Evolutionary conservation across 2,797 vertebrate genomes (phyloP).

Genomic region (Pogoniulus pusillus): DNA sequence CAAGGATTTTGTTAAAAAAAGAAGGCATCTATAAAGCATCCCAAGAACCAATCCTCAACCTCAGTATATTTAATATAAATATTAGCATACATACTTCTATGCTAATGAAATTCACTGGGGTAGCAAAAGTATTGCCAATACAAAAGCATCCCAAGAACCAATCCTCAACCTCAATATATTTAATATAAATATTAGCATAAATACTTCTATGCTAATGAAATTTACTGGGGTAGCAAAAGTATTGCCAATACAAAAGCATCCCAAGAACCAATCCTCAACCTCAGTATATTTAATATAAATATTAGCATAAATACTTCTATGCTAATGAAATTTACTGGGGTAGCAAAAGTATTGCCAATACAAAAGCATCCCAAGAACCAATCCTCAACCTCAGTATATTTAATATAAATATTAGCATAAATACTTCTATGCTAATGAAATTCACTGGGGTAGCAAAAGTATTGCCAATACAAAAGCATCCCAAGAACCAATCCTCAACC

Average conservation of each 20-base stretch:
- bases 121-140: not conserved
- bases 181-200: no score
- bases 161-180: not conserved
- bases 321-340: not conserved
- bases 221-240: not conserved
- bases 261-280: not conserved
- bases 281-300: constrained; percentile 3
- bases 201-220: not conserved
- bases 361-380: constrained; percentile 7
- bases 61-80: constrained; percentile 3
- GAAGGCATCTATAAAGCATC: not conserved
- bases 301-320: not conserved
- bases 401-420: no score
- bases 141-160: constrained; percentile 7
- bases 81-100: not conserved
- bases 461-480: not conserved
- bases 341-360: not conserved
- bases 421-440: not conserved
- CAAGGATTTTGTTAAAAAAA: not conserved
- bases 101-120: not conserved
- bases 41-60: not conserved
- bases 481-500: not conserved
- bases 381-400: not conserved
- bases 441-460: not conserved
- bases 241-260: not conserved